Evolutionary conservation across 2,888 invertebrate species (phyloP).

Genomic region (Tortricodes alternella): DNA sequence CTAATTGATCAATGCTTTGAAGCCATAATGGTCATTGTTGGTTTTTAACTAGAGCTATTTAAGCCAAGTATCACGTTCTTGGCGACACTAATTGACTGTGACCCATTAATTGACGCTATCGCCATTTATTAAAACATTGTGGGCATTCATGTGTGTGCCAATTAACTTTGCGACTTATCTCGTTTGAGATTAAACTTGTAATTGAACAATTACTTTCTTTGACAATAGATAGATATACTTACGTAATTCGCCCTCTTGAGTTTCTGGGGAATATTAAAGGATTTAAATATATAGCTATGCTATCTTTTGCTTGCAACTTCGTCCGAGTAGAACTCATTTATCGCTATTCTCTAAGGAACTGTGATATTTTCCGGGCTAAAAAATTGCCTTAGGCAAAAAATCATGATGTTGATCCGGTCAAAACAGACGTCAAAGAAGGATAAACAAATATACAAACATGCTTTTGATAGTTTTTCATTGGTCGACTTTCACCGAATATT

Average conservation of each 20-base stretch:
- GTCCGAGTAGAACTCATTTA: too few relatives aligned
- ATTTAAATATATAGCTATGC: neutral
- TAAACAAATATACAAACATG: too few relatives aligned
- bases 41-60: neutral
- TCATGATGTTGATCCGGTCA: too few relatives aligned
- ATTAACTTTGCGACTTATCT: conserved; percentile 23
- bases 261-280: neutral
- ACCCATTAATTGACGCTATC: conserved; percentile 7
- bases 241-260: conserved; percentile 7
- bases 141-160: neutral
- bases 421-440: too few relatives aligned
- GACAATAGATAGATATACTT: too few relatives aligned
- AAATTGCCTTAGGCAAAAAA: too few relatives aligned
- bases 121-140: conserved; percentile 12
- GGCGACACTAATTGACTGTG: conserved; percentile 18
- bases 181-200: conserved; percentile 18
- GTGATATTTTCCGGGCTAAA: too few relatives aligned
- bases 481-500: too few relatives aligned
- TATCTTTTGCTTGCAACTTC: too few relatives aligned
- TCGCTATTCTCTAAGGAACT: too few relatives aligned
- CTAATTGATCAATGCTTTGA: too few relatives aligned
- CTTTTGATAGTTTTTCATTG: too few relatives aligned
- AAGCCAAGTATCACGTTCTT: neutral
- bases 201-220: conserved; percentile 12
- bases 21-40: neutral